Base-by-base conservation (phyloP, 2,888 invertebrate genomes). In the Lypha dubia region DNA sequence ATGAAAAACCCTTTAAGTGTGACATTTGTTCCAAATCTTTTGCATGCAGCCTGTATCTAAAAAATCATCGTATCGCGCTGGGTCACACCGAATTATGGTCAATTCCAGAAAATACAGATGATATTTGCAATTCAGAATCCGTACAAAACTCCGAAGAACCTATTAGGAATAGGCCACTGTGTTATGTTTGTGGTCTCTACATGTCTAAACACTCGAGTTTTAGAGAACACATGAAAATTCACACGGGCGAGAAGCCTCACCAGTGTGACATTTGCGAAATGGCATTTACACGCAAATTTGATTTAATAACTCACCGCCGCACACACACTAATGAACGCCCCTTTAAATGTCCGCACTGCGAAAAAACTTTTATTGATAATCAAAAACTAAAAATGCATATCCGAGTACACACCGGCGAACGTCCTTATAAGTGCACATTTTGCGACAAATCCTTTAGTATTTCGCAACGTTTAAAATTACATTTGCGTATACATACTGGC, bases 401-500 rank as follows among this genome's bases (percentile, higher is more conserved):
- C 94, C 93, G 94, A 9, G 94, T 94, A 22, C 92, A 92, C 86
- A 91, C 90, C 3, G 94, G 94, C 0, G 93, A 93, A 62, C 92
- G 94, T 38, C 94, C 94, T 0, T 94, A 94, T 89, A 94, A 94
- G 87, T 94, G 94, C 87, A 93, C 93, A 3, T 94, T 90, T 58
- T 92, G 92, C 74, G 91, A 91, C 41, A 91, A 91, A 76, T 90
- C 91, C 28, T 95, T 95, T 89, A 95, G 95, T 0, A 95, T 95
- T 90, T 95, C 95, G 74, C 95, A 95, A 89, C 95, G 95, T 88
- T 91, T 95, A 65, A 95, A 95, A 0, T 89, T 95, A 20, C 95
- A 95, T 89, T 94, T 95, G 88, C 93, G 95, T 0, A 92, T 95
- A 0, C 95, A 95, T 88, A 95, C 95, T 0, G 95, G 95, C 2